Base-by-base conservation (phyloP, 30 jellyfish, hydroid and myxozoan species). In the Aurelia aurita complex sp. Pacific region DNA sequence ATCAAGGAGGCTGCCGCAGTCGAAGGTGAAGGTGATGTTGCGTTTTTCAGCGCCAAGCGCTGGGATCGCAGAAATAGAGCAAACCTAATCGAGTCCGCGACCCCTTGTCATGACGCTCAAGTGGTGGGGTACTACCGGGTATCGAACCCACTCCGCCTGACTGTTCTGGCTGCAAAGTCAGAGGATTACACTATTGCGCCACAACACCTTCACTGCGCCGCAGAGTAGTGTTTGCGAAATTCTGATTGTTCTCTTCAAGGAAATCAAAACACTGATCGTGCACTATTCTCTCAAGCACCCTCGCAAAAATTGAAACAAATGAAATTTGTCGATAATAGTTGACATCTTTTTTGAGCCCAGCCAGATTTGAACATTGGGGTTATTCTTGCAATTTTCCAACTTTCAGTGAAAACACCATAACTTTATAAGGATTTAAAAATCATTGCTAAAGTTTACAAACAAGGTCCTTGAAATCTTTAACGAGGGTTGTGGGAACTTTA, bases 341-440 rank as follows among this genome's bases (percentile, higher is more conserved):
- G 9, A 78, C 88, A 78, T 78, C 88, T 35, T 78, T 78, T 79
- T 78, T 32, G 29, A 23, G 29, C 29, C 17, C 69, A 13, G 23
- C 88, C 88, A 8, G 67, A 78, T 50, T 78, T 78, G 13, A 78
- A 61, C 23, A 78, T 64, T 6, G 68, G 78, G n/a, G 88, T 63
- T 23, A 63, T 42, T 52, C 86, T 61, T 46, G 88, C 88, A 62
- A 62, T 29, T 63, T 63, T 78, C 88, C 79, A 78, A 78, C 61
- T 64, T 7, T 61, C 79, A 4, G 88, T 79, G 79, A 61, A 78
- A 1, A 78, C 79, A 13, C 79, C 88, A 78, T 54, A 32, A 15
- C 9, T 62, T 23, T 60, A 61, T 34, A 79, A 78, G 3, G 88
- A 29, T 60, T 78, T 78, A 62, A 78, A 78, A 60, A 78, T 43